These are phyloP conservation scores for Aricia artaxerxes DNA, from an alignment of 2,888 invertebrate genomes.

Conservation along the genomic window DNA sequence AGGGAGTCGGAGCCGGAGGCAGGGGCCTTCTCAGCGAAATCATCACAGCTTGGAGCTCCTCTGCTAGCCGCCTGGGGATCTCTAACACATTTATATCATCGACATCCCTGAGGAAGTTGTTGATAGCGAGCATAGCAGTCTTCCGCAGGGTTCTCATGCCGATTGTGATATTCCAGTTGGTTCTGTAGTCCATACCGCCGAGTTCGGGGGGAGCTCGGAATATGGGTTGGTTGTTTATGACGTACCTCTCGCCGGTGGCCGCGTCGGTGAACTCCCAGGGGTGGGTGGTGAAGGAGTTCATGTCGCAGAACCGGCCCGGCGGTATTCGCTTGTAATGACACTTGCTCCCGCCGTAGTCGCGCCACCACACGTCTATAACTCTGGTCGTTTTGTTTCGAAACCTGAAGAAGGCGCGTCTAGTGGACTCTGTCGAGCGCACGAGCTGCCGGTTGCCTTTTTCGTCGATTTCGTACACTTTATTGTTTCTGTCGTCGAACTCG, in stretches of 20 bases:
- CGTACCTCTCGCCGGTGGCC: conserved; percentile 83
- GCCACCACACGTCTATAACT: conserved; percentile 86
- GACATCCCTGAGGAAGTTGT: conserved; percentile 54
- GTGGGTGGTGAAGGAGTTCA: conserved; percentile 89
- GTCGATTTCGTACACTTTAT: conserved; percentile 55
- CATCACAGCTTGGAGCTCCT: conserved; percentile 57
- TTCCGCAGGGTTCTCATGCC: conserved; percentile 73
- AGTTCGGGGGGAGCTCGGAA: conserved; percentile 67
- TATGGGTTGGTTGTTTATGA: conserved; percentile 76
- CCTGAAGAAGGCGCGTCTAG: conserved; percentile 55
- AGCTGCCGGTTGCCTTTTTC: conserved; percentile 57
- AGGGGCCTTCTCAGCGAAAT: conserved; percentile 39
- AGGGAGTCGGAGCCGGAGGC: conserved; percentile 37
- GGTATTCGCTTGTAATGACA: conserved; percentile 82
- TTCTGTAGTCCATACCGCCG: conserved; percentile 58
- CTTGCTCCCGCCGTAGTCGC: conserved; percentile 85
- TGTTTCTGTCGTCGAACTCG: conserved; percentile 22
- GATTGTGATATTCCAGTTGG: conserved; percentile 76
- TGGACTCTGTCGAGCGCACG: conserved; percentile 59
- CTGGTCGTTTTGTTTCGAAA: conserved; percentile 62
- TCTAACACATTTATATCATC: conserved; percentile 58
- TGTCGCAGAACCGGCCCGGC: conserved; percentile 78
- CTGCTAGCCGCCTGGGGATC: conserved; percentile 64
- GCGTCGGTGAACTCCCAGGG: conserved; percentile 91
- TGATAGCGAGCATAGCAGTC: conserved; percentile 68